Base-by-base conservation (phyloP, 2,113 vertebrate species). In the Isurus oxyrinchus region DNA sequence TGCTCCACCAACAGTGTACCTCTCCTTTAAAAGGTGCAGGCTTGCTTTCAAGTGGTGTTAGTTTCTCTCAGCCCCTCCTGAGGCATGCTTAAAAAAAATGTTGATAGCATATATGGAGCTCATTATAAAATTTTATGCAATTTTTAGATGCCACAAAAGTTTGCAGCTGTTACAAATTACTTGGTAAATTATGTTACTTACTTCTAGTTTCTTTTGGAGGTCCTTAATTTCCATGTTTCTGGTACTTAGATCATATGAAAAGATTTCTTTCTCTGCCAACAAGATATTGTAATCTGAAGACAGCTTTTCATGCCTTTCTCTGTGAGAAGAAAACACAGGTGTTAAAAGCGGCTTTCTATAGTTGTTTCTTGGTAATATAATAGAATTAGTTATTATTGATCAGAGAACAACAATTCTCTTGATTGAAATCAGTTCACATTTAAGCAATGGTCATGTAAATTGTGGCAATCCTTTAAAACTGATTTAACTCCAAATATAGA, bases 221-320 rank as follows among this genome's bases (percentile, higher is more conserved):
- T 97, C 97, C 97, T 98, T 97, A 57, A 98, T 93, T 97, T 98
- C 97, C 97, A 96, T 96, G 72, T 96, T 96, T 96, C 96, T 96
- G 96, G 25, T 90, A 96, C 97, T 97, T 97, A 97, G 97, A 97
- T 98, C 97, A 96, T 97, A 97, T 95, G 97, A 81, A 96, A 98
- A 96, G 96, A 97, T 96, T 84, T 98, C 97, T 96, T 98, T 99
- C 96, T 99, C 98, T 96, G 97, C 96, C 95, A 98, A 97, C 86
- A 99, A 96, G 95, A 98, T 97, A 96, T 98, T 97, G 96, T 97
- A 98, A 96, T 53, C 97, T 76, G 69, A 96, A 96, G 97, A 97
- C 27, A 99, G 97, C 53, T 98, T 97, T 96, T 98, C 96, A 97
- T 98, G 98, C 96, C 97, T 98, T 94, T 97, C 90, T 97, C 99